phyloP scores from a whole-genome alignment of 2,113 vertebrate species.

The Crotalus helleri region DNA sequence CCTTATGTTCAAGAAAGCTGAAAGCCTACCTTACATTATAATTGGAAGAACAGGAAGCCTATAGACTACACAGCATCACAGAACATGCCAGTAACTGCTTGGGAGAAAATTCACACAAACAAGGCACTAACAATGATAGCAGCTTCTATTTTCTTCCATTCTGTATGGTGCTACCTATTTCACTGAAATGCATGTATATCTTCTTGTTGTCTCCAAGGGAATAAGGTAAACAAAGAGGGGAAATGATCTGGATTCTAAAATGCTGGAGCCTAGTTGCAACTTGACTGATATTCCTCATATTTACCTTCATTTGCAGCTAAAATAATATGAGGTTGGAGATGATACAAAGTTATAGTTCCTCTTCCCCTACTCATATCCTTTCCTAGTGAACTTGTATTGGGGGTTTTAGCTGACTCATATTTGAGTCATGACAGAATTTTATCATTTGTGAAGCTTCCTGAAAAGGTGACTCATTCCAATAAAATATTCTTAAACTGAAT shows the following conservation, averaged over 20 bases:
- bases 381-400: slow-evolving; percentile 6
- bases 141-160: slow-evolving; percentile 9
- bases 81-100: slow-evolving; percentile 1
- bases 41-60: not conserved
- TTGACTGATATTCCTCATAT: not conserved
- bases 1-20: not conserved
- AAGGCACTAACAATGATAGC: not conserved
- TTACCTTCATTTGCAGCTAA: slow-evolving; percentile 3
- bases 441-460: slow-evolving; percentile 5
- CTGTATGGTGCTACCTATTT: slow-evolving; percentile 2
- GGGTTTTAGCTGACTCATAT: not conserved
- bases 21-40: too few relatives aligned
- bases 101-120: slow-evolving; percentile 7
- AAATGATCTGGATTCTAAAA: slow-evolving; percentile 11
- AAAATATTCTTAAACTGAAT: slow-evolving; percentile 17
- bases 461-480: slow-evolving; percentile 27
- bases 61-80: not conserved
- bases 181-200: not conserved
- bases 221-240: not conserved
- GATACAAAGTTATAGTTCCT: not conserved
- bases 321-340: slow-evolving; percentile 6
- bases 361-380: not conserved
- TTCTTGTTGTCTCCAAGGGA: slow-evolving; percentile 1
- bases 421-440: not conserved
- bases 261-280: not conserved